These are phyloP conservation scores for Hippopotamus amphibius DNA, from an alignment of 2,113 vertebrate genomes.

Conservation along the genomic window DNA sequence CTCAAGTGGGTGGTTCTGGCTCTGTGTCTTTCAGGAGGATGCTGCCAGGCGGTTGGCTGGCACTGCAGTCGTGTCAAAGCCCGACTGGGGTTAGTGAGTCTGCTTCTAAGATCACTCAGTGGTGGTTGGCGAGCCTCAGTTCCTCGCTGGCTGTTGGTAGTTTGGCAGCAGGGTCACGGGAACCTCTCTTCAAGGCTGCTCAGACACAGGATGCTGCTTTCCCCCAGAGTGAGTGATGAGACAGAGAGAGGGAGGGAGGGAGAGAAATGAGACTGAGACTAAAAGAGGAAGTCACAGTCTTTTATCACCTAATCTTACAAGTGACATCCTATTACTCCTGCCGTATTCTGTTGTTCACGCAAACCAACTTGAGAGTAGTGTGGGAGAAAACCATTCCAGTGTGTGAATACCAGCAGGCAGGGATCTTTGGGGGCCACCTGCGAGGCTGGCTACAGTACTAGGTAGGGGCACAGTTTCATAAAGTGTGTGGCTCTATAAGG, in stretches of 20 bases:
- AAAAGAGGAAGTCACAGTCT: neutral
- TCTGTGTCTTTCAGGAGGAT: neutral
- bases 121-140: neutral
- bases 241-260: neutral
- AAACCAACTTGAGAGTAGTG: neutral
- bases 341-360: neutral
- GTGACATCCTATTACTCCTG: neutral
- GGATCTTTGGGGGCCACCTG: neutral
- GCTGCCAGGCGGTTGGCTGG: neutral
- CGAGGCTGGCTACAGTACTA: neutral
- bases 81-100: neutral
- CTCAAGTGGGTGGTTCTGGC: neutral
- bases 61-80: neutral
- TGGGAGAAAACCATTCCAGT: too few species aligned
- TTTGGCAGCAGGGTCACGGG: neutral
- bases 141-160: neutral
- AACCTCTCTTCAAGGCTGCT: neutral
- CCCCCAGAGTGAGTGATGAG: neutral
- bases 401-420: neutral
- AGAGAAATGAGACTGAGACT: neutral
- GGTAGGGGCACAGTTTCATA: neutral
- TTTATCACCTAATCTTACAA: neutral
- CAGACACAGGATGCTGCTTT: neutral
- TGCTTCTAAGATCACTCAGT: neutral
- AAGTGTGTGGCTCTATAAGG: rapidly evolving